Conservation (phyloP, 2,113 vertebrate genomes). For the Chiloscyllium plagiosum region DNA sequence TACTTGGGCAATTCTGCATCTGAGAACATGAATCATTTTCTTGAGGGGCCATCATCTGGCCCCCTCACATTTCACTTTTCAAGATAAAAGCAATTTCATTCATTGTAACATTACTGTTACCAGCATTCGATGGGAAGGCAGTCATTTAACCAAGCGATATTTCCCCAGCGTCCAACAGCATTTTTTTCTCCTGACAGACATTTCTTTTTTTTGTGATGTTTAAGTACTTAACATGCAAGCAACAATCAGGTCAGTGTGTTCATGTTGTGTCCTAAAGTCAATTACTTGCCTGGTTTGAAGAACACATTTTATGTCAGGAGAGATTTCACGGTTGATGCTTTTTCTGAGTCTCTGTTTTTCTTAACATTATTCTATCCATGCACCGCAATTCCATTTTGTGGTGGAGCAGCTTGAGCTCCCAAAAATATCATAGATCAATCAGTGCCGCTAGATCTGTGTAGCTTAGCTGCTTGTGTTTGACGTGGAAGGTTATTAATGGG, state of each 20-base stretch:
- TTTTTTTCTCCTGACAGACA: neutral
- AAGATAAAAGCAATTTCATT: neutral
- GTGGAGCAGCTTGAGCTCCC: neutral
- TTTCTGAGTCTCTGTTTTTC: neutral
- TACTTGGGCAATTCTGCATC: neutral
- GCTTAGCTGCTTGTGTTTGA: neutral
- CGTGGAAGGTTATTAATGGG: neutral
- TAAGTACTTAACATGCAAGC: constrained; percentile 33
- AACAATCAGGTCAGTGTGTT: constrained; percentile 7
- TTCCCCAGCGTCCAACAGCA: neutral
- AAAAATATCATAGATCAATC: neutral
- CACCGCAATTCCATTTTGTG: neutral
- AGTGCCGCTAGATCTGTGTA: neutral
- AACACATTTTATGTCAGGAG: constrained; percentile 21
- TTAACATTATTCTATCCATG: neutral
- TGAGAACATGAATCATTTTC: neutral
- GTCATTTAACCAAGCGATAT: neutral
- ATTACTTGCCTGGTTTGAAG: constrained; percentile 25
- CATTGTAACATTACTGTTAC: neutral
- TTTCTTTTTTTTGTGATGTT: neutral
- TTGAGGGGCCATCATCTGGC: rapidly evolving
- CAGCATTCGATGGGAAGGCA: neutral
- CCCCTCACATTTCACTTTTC: neutral
- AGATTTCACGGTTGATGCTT: neutral
- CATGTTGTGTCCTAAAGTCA: neutral